Percentiles rank a stretch among this genome's conserved stretches.
phyloP scores from a whole-genome alignment of 1,140 invertebrate species.

The Neelides sp. region DNA sequence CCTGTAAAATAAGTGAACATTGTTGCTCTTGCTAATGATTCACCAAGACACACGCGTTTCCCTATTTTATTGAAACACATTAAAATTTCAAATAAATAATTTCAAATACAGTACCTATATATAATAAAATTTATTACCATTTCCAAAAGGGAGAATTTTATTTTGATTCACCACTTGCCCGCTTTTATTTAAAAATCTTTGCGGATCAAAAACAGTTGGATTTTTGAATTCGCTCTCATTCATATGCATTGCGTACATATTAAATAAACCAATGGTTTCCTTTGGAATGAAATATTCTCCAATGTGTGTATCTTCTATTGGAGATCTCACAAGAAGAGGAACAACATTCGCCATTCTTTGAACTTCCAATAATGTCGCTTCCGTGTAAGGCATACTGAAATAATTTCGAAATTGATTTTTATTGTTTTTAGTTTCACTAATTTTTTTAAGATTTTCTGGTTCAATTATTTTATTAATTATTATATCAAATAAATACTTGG shows the following conservation, averaged over 20 bases:
- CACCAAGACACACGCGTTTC: constrained; percentile 8
- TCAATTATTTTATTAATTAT: background rate
- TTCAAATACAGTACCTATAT: too few relatives aligned
- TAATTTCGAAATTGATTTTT: too few relatives aligned
- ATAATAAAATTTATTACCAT: too few relatives aligned
- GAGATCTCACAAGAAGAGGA: background rate
- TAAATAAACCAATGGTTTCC: constrained; percentile 56
- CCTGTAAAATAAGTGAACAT: constrained; percentile 17
- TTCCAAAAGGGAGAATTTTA: background rate
- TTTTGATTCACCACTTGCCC: constrained; percentile 23
- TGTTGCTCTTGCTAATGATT: constrained; percentile 10
- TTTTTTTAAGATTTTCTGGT: too few relatives aligned
- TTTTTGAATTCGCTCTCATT: constrained; percentile 54
- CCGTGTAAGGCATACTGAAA: constrained; percentile 27
- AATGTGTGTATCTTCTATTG: background rate
- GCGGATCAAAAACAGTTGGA: constrained; percentile 58
- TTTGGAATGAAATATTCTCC: constrained; percentile 5
- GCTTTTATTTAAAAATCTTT: constrained; percentile 55
- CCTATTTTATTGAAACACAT: constrained; percentile 8
- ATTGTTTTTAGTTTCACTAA: too few relatives aligned
- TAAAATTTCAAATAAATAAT: background rate
- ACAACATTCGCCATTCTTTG: constrained; percentile 10
- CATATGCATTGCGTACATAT: constrained; percentile 60
- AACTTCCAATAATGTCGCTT: constrained; percentile 23
- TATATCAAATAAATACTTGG: constrained; percentile 40